Base-by-base conservation (phyloP, 2,888 invertebrate species). In the Rhingia rostrata region DNA sequence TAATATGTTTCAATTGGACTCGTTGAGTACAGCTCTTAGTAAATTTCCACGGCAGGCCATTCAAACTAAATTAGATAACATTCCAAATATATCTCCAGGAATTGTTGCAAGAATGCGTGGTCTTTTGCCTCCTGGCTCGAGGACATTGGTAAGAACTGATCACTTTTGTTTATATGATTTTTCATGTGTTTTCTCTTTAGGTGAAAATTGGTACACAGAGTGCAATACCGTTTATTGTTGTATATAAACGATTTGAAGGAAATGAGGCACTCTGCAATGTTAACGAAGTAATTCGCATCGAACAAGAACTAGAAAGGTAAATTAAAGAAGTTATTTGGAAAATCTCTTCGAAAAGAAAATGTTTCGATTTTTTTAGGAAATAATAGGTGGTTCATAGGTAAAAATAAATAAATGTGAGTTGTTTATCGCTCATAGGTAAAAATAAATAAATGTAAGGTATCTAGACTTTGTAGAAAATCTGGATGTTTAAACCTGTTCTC, bases 251-350 rank as follows among this genome's bases (percentile, higher is more conserved):
- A 88, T 92, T 94, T 64, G 93, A 93, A 80, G 93, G 94, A 12
- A 93, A 93, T 86, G 93, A 94, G 87, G 92, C 93, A 39, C 92
- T 95, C 81, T 94, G 93, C 87, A 95, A 94, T 73, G 94, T 96
- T 79, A 96, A 96, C 90, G 94, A 94, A 88, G 93, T 94, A 10
- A 93, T 96, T 54, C 91, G 93, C 41, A 92, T 94, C 88, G 95
- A 95, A 88, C 92, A 93, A 86, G 93, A 94, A 81, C 89, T 92
- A 77, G 90, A 93, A 86, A 92, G 92, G 91, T 91, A 85, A 33
- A 2, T 1, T 22, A 22, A 22, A 1, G 22, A 22, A 22, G 22
- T 22, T 1, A 22, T 22, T 22, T 2, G 22, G 22, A 22, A 22
- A 2, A n/a, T n/a, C n/a, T n/a, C n/a, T n/a, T n/a, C n/a, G n/a